These are phyloP conservation scores for Stigmatopora argus DNA, from an alignment of 2,113 vertebrate genomes.

Conservation along the genomic window DNA sequence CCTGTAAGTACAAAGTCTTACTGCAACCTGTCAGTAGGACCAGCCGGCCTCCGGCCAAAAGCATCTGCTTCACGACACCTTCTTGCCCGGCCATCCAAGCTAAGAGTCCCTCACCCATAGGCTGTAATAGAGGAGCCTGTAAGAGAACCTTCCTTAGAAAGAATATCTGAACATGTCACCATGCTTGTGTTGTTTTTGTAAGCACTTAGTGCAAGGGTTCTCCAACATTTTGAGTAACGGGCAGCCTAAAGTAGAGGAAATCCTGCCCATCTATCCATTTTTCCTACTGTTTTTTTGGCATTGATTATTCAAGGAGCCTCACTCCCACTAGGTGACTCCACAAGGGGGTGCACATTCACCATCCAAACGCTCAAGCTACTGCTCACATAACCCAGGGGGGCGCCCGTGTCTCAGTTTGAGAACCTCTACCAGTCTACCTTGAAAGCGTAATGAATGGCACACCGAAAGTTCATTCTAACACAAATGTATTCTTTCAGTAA, in stretches of 20 bases:
- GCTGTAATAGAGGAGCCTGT: conserved; percentile 74
- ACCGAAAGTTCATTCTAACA: not conserved
- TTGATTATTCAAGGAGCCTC: too few species aligned
- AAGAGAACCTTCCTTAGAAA: conserved; percentile 16
- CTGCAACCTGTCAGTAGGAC: conserved; percentile 72
- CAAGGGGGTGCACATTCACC: too few species aligned
- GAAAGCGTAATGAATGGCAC: not conserved
- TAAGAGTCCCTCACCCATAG: conserved; percentile 70
- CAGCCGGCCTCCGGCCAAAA: conserved; percentile 68
- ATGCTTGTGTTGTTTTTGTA: too few species aligned
- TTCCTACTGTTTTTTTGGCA: too few species aligned
- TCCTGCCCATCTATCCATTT: too few species aligned
- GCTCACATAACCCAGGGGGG: too few species aligned
- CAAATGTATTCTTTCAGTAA: conserved; percentile 17
- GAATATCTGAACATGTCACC: too few species aligned
- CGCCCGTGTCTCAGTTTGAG: not conserved
- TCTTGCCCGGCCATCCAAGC: conserved; percentile 77
- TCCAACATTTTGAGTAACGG: too few species aligned
- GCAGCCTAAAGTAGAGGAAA: too few species aligned
- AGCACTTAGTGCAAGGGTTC: too few species aligned
- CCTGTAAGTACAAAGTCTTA: conserved; percentile 86
- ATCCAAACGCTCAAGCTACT: too few species aligned
- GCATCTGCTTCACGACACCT: conserved; percentile 78
- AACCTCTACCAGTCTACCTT: not conserved
- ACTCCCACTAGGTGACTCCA: too few species aligned